A percentile compares a stretch with the other conserved stretches of the same genome.
Conservation (phyloP, 2,113 vertebrate species). For the Zosterops pallidus region DNA sequence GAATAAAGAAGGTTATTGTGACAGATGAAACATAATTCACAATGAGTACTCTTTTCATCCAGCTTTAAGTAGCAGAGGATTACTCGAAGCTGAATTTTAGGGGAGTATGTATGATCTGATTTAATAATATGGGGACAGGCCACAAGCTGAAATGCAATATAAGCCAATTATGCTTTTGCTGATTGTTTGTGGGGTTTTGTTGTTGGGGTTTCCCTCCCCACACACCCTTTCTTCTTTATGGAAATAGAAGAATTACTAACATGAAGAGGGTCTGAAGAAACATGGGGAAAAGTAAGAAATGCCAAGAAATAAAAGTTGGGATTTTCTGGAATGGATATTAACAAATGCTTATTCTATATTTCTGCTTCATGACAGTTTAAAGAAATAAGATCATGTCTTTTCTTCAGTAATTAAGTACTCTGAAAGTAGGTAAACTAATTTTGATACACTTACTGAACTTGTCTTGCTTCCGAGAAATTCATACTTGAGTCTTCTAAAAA, state of each 20-base stretch:
- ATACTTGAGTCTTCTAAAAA: slow-evolving; percentile 24
- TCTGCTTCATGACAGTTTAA: slow-evolving; percentile 62
- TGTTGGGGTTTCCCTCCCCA: not conserved
- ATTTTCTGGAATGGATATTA: slow-evolving; percentile 51
- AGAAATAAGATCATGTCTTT: slow-evolving; percentile 64
- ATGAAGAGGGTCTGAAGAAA: slow-evolving; percentile 63
- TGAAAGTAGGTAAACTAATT: slow-evolving; percentile 78
- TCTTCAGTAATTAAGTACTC: slow-evolving; percentile 67
- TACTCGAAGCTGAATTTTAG: slow-evolving; percentile 75
- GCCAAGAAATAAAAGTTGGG: slow-evolving; percentile 56
- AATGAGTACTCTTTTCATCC: slow-evolving; percentile 78
- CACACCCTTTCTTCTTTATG: not conserved
- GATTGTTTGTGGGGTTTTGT: slow-evolving; percentile 41
- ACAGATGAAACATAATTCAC: slow-evolving; percentile 83
- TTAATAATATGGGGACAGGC: slow-evolving; percentile 64
- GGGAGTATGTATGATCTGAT: slow-evolving; percentile 66
- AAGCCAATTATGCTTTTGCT: slow-evolving; percentile 53
- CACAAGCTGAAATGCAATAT: slow-evolving; percentile 55
- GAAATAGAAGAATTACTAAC: slow-evolving; percentile 58
- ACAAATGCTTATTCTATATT: slow-evolving; percentile 40
- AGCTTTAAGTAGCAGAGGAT: slow-evolving; percentile 73
- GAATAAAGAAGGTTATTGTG: slow-evolving; percentile 82
- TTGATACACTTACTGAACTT: slow-evolving; percentile 65
- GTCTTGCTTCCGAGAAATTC: slow-evolving; percentile 36
- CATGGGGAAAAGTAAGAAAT: slow-evolving; percentile 49